Evolutionary conservation across 1,140 invertebrate genomes (phyloP).

Genomic region (Temnothorax nylanderi): DNA sequence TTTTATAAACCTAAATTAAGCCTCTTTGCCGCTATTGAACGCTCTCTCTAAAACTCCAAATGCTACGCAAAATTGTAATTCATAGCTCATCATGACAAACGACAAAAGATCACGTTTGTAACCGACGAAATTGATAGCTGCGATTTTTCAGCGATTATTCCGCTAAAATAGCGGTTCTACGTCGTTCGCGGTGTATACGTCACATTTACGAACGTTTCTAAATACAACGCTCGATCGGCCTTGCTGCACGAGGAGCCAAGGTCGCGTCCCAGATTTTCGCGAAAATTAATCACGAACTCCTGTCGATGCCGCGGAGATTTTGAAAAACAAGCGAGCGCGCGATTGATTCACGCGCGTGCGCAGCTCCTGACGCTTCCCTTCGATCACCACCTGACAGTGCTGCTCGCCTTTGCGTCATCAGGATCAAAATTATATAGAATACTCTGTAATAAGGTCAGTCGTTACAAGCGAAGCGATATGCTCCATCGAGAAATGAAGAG

Average conservation of each 20-base stretch:
- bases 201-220: slow-evolving; percentile 33
- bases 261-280: slow-evolving; percentile 48
- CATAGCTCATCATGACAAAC: neutral
- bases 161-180: slow-evolving; percentile 8
- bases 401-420: neutral
- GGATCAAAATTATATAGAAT: slow-evolving; percentile 21
- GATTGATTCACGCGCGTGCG: slow-evolving; percentile 15
- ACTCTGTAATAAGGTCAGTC: neutral
- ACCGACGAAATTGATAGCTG: neutral
- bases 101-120: neutral
- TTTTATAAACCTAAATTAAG: neutral
- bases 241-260: slow-evolving; percentile 45
- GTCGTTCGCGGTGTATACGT: neutral
- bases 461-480: neutral
- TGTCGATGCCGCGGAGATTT: slow-evolving; percentile 21
- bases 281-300: slow-evolving; percentile 51
- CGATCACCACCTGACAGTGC: neutral
- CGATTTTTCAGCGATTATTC: neutral
- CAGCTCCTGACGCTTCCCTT: neutral
- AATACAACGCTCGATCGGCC: slow-evolving; percentile 54
- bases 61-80: neutral
- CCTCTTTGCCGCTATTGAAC: too few relatives aligned
- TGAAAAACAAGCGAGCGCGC: slow-evolving; percentile 33
- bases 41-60: neutral
- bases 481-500: neutral